Evolutionary conservation across 2,888 invertebrate genomes (phyloP).

Genomic region (Cistogaster globosa): DNA sequence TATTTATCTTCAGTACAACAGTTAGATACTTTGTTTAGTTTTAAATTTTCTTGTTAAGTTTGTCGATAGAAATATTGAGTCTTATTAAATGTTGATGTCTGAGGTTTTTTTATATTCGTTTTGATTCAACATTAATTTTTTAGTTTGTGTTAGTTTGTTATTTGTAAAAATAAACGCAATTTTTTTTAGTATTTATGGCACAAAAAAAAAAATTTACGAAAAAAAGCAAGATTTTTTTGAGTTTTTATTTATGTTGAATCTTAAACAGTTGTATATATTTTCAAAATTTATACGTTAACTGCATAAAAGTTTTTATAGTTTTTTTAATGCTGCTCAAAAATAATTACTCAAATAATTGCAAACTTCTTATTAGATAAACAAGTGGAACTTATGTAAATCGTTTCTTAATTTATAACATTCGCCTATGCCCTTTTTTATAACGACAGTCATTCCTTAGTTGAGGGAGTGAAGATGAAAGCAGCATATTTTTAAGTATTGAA

Average conservation of each 20-base stretch:
- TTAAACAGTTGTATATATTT: no score
- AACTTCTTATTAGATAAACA: no score
- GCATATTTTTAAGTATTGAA: no score
- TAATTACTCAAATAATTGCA: no score
- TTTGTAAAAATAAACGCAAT: slow-evolving; percentile 40
- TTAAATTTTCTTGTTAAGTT: not conserved
- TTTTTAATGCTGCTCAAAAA: slow-evolving; percentile 21
- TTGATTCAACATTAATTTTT: slow-evolving; percentile 54
- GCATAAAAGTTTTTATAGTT: not conserved
- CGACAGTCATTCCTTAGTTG: no score
- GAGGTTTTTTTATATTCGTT: slow-evolving; percentile 2
- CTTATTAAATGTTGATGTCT: not conserved
- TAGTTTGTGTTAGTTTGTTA: slow-evolving; percentile 5
- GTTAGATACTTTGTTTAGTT: not conserved
- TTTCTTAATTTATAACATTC: no score
- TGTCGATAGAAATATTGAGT: not conserved
- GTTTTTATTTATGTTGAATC: no score
- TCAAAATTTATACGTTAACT: no score
- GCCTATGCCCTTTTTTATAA: no score
- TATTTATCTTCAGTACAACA: slow-evolving; percentile 3
- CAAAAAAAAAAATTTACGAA: not conserved
- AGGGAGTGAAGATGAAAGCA: no score
- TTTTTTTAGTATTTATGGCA: slow-evolving; percentile 10
- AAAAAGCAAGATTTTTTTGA: not conserved
- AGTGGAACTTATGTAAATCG: no score